Conservation (phyloP, 2,797 vertebrate genomes). For the Gallinago stenura region DNA sequence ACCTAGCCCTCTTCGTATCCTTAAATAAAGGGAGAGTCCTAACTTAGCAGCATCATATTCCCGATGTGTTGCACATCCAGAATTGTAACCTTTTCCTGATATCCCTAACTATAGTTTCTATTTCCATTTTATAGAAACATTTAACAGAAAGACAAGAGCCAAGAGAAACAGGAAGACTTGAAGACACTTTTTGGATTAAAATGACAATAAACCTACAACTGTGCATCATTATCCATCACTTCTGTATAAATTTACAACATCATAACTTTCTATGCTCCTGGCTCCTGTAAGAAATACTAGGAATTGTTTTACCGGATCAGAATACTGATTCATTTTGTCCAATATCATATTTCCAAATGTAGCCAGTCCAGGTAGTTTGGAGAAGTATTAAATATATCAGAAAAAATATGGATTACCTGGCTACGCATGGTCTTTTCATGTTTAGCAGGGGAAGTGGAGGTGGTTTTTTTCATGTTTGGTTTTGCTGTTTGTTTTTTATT, state of each 20-base stretch:
- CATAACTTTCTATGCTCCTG: background rate
- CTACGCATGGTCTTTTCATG: background rate
- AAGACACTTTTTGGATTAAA: background rate
- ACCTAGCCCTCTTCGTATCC: background rate
- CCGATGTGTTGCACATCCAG: background rate
- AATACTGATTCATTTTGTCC: background rate
- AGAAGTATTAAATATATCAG: background rate
- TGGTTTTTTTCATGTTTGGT: background rate
- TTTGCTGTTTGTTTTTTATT: rapidly evolving
- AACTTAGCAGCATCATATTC: background rate
- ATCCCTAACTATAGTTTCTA: background rate
- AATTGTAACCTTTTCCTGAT: background rate
- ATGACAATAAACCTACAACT: background rate
- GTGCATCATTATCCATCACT: background rate
- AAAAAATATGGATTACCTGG: background rate
- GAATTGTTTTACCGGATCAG: background rate
- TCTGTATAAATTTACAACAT: background rate
- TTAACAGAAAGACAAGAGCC: background rate
- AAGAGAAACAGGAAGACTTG: background rate
- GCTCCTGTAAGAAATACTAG: background rate
- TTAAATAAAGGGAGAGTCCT: background rate
- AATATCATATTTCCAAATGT: background rate
- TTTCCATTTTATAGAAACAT: background rate
- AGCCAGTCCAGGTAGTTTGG: background rate
- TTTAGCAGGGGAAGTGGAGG: background rate